phyloP scores from a whole-genome alignment of 2,797 vertebrate genomes.

The Clarias laeviceps region DNA sequence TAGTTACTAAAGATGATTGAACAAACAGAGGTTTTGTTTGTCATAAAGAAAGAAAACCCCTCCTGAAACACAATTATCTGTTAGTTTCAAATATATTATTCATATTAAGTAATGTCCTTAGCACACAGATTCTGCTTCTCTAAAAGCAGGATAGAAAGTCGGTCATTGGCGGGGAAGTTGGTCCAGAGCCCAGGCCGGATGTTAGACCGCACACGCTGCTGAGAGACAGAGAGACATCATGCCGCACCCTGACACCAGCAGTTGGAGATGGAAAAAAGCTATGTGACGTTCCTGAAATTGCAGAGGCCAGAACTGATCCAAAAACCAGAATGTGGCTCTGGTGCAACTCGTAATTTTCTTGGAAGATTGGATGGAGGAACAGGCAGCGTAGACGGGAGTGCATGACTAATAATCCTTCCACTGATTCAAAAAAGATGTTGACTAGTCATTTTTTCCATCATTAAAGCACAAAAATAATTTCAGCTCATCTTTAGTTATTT shows the following conservation, averaged over 20 bases:
- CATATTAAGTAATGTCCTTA: neutral
- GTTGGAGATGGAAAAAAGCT: neutral
- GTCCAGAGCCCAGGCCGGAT: too few relatives aligned
- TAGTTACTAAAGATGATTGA: neutral
- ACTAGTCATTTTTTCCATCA: too few relatives aligned
- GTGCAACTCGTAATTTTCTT: neutral
- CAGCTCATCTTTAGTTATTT: too few relatives aligned
- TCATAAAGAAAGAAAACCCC: too few relatives aligned
- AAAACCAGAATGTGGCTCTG: neutral
- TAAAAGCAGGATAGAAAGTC: neutral
- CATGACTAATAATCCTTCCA: too few relatives aligned
- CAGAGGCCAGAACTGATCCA: neutral
- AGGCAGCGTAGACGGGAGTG: too few relatives aligned
- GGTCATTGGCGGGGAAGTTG: neutral
- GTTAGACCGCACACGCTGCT: neutral
- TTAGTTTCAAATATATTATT: neutral
- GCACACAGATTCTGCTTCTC: neutral
- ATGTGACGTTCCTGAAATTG: neutral
- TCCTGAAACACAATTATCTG: too few relatives aligned
- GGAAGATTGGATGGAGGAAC: neutral
- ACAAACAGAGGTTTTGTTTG: neutral
- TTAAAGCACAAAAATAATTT: too few relatives aligned
- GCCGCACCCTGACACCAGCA: neutral
- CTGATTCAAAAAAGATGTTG: too few relatives aligned
- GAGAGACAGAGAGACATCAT: neutral